Base-by-base conservation (phyloP, 2,888 invertebrate species). In the Sericinus montela region DNA sequence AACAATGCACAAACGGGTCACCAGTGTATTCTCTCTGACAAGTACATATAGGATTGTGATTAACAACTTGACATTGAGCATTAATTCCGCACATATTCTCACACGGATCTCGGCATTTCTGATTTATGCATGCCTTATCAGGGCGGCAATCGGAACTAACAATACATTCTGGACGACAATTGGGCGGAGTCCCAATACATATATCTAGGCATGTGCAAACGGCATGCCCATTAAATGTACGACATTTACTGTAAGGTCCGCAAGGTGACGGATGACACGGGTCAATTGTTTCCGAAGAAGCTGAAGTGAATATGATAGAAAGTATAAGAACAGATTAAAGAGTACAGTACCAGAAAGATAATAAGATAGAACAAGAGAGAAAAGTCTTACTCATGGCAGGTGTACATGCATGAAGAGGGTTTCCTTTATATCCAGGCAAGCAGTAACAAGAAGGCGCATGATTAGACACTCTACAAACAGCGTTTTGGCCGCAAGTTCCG, bases 21-120 rank as follows among this genome's bases (percentile, higher is more conserved):
- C 95, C 95, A 29, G 91, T 90, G 63, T 91, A 93, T 48, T 92
- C 92, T 42, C 80, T 81, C 30, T 91, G 86, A 68, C 95, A 95
- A 71, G 93, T 93, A 78, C 95, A 95, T 63, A 94, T 92, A 3
- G 94, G 95, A 69, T 93, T 94, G 72, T 96, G 95, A 67, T 94
- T 93, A 40, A 94, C 91, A 43, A 94, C 94, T 85, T 92, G 93
- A 70, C 96, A 96, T 63, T 92, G 88, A 32, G 95, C 94, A 68
- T 94, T 93, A 46, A 91, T 84, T 44, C 95, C 95, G 67, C 95
- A 95, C 49, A 93, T 92, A 57, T 93, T 94, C 42, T 91, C 90
- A 74, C 95, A 95, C 25, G 95, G 95, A 77, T 95, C 93, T 51
- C 89, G 87, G 72, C 95, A 96, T 80, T 93, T 94, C 72, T 93